Percentiles rank a stretch among this genome's conserved stretches.
Conservation (phyloP, 2,888 invertebrate genomes). For the Corbicula japonica region DNA sequence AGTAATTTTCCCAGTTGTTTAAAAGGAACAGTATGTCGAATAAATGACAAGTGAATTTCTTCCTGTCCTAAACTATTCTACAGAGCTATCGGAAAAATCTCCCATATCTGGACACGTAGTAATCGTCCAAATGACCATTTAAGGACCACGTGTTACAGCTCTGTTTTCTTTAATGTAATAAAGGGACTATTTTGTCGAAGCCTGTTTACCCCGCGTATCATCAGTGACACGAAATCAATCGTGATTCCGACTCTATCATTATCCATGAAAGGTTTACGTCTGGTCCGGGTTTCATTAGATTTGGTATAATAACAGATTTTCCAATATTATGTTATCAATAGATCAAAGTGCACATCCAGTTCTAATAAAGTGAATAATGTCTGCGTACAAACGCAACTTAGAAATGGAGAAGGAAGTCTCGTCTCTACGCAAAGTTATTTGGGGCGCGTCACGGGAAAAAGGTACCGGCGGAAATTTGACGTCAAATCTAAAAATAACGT, state of each 20-base stretch:
- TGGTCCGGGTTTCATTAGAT: neutral
- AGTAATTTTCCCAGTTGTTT: no score
- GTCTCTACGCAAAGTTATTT: no score
- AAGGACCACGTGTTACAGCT: constrained; percentile 4
- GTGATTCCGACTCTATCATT: constrained; percentile 2
- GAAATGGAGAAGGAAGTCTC: no score
- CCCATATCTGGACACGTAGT: no score
- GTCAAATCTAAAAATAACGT: no score
- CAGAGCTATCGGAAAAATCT: no score
- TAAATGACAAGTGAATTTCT: neutral
- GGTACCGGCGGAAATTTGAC: no score
- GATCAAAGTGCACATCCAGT: no score
- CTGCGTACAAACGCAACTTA: no score
- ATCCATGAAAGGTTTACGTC: constrained; percentile 15
- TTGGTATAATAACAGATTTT: neutral
- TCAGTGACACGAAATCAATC: constrained; percentile 16
- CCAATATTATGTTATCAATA: constrained; percentile 4
- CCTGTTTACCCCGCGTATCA: neutral
- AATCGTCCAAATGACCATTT: neutral
- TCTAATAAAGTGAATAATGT: no score
- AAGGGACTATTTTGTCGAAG: constrained; percentile 8
- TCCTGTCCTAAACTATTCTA: no score
- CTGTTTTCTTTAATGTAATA: constrained; percentile 17
- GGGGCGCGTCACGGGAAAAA: no score
- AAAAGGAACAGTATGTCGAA: constrained; percentile 23